These are phyloP conservation scores for Trinectes maculatus DNA, from an alignment of 2,113 vertebrate species.

Conservation along the genomic window DNA sequence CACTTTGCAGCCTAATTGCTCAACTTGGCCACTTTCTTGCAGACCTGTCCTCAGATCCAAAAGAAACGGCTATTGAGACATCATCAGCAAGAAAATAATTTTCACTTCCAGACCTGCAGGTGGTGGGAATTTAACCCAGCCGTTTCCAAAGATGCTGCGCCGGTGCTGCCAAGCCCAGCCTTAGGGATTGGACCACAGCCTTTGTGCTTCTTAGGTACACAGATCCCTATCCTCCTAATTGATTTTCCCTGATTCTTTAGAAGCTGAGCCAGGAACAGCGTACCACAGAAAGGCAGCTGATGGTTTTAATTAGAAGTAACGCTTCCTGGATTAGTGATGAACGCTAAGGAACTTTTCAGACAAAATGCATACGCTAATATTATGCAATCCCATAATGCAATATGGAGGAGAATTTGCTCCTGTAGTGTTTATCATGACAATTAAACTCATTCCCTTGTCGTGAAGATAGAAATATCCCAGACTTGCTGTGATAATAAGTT, in stretches of 20 bases:
- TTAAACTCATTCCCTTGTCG: constrained; percentile 35
- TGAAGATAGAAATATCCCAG: constrained; percentile 16
- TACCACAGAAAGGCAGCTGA: constrained; percentile 46
- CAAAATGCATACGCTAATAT: constrained; percentile 48
- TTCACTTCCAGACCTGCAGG: constrained; percentile 33
- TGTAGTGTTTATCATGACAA: constrained; percentile 43
- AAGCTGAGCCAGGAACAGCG: constrained; percentile 46
- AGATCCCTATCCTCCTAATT: constrained; percentile 57
- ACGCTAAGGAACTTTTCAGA: constrained; percentile 44
- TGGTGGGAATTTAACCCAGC: constrained; percentile 11
- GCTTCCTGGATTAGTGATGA: constrained; percentile 65
- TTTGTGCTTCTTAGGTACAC: constrained; percentile 41
- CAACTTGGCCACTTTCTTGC: constrained; percentile 17
- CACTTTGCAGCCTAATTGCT: constrained; percentile 33
- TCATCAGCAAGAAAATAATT: constrained; percentile 21
- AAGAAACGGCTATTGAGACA: constrained; percentile 34
- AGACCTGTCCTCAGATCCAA: constrained; percentile 10
- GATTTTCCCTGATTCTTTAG: constrained; percentile 42
- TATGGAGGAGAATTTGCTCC: constrained; percentile 10
- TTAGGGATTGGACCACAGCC: constrained; percentile 32
- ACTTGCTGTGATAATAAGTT: neutral
- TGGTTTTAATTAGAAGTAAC: constrained; percentile 62
- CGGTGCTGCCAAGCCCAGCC: constrained; percentile 26
- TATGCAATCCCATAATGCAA: constrained; percentile 38
- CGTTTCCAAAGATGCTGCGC: constrained; percentile 12